These are phyloP conservation scores for Pygoscelis adeliae DNA, from an alignment of 2,113 vertebrate genomes.

Conservation along the genomic window DNA sequence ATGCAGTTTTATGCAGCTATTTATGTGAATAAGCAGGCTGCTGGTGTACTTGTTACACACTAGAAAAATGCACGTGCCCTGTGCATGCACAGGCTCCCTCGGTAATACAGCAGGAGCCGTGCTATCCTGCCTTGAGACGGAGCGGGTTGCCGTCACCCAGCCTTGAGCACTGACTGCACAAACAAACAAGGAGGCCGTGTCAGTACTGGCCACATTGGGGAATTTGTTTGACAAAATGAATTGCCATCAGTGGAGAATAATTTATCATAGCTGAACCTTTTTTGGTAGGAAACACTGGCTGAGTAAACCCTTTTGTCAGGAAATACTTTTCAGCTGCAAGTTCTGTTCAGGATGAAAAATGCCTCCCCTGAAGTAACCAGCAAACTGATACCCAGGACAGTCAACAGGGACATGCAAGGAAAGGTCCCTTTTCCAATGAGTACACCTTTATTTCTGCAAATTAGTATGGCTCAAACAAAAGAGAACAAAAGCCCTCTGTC, in stretches of 20 bases:
- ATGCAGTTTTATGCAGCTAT: not conserved
- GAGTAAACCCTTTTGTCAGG: not conserved
- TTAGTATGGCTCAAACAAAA: not conserved
- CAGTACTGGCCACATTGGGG: not conserved
- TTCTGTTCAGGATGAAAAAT: not conserved
- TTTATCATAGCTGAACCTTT: conserved; percentile 3
- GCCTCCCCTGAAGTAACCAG: not conserved
- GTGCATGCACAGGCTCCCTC: not conserved
- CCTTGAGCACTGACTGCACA: not conserved
- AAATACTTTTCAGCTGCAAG: not conserved
- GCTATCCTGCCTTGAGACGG: not conserved
- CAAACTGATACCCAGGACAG: not conserved
- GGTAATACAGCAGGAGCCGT: not conserved
- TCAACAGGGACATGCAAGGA: not conserved
- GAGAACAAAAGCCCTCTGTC: not conserved
- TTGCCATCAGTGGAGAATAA: not conserved
- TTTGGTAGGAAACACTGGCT: not conserved
- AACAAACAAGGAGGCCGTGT: not conserved
- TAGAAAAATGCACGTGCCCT: not conserved
- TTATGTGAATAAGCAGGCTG: not conserved
- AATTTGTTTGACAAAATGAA: not conserved
- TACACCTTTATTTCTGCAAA: not conserved
- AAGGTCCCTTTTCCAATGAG: not conserved
- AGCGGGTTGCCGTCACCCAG: accelerated
- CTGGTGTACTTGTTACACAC: not conserved